A percentile compares a stretch with the other conserved stretches of the same genome.
These are phyloP conservation scores for Dryas iulia DNA, from an alignment of 1,140 invertebrate genomes.

Conservation along the genomic window DNA sequence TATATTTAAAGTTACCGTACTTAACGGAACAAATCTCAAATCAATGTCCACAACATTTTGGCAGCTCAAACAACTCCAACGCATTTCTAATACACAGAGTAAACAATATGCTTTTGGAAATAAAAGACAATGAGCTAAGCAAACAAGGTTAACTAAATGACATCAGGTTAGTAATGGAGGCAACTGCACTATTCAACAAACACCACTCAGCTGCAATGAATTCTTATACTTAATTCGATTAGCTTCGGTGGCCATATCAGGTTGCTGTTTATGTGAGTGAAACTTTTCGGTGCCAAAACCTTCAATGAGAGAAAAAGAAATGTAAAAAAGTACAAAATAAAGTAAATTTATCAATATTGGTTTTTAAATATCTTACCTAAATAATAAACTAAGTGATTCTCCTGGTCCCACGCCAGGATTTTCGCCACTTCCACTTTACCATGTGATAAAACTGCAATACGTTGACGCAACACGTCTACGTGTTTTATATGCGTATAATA, in stretches of 20 bases:
- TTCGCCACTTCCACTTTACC: slow-evolving; percentile 90
- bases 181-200: slow-evolving; percentile 38
- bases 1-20: neutral
- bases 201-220: slow-evolving; percentile 61
- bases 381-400: slow-evolving; percentile 91
- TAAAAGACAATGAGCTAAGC: slow-evolving; percentile 29
- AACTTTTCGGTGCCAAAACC: slow-evolving; percentile 65
- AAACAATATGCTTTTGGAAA: slow-evolving; percentile 23
- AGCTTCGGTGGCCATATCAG: slow-evolving; percentile 59
- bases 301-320: slow-evolving; percentile 55
- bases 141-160: slow-evolving; percentile 30
- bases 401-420: slow-evolving; percentile 93
- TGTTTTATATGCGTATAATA: slow-evolving; percentile 95
- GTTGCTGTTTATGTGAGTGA: slow-evolving; percentile 57
- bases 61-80: slow-evolving; percentile 22
- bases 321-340: slow-evolving; percentile 23
- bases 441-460: slow-evolving; percentile 92
- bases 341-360: neutral
- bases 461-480: slow-evolving; percentile 89
- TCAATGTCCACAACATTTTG: slow-evolving; percentile 15
- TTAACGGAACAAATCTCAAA: slow-evolving; percentile 3
- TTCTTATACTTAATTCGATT: slow-evolving; percentile 76
- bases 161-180: slow-evolving; percentile 42
- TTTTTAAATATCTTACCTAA: slow-evolving; percentile 77
- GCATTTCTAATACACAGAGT: slow-evolving; percentile 15